Evolutionary conservation across 2,113 vertebrate species (phyloP).

Genomic region (human (Homo sapiens)): GRCh38 chr7:80011001-80011500

Average conservation of each 20-base stretch:
- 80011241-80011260: too few relatives aligned
- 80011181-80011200: too few relatives aligned
- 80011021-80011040: background rate
- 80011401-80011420: background rate
- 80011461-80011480: background rate
- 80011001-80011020: background rate
- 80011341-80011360: background rate
- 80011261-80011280: background rate
- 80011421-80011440: background rate
- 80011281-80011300: background rate
- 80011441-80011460: background rate
- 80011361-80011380: background rate
- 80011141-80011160: too few relatives aligned
- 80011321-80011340: background rate
- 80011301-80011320: background rate
- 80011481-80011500: background rate
- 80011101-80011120: too few relatives aligned
- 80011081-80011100: background rate
- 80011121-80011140: too few relatives aligned
- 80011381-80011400: background rate
- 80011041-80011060: background rate
- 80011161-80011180: too few relatives aligned
- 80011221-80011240: too few relatives aligned
- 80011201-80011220: too few relatives aligned
- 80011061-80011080: background rate